These are phyloP conservation scores for Arizona elegans DNA, from an alignment of 2,113 vertebrate species.

Conservation along the genomic window DNA sequence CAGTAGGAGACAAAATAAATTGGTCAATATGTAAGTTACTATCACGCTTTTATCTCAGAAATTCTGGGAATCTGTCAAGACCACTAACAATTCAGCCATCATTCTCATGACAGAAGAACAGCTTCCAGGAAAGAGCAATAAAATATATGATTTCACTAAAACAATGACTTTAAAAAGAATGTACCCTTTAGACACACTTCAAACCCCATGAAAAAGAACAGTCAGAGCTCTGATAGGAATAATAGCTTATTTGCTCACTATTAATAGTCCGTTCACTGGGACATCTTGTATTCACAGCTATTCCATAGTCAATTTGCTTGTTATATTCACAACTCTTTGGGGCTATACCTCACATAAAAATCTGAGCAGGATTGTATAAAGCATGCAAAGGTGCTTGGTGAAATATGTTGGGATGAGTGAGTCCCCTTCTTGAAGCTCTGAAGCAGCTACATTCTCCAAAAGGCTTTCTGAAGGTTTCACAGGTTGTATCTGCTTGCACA, in stretches of 20 bases:
- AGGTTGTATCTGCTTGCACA: not conserved
- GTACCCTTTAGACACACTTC: not conserved
- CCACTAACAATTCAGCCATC: not conserved
- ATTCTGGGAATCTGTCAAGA: not conserved
- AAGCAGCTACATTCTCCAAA: not conserved
- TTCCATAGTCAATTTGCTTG: not conserved
- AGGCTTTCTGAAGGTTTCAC: not conserved
- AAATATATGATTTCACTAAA: not conserved
- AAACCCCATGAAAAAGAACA: not conserved
- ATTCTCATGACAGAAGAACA: not conserved
- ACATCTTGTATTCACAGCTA: not conserved
- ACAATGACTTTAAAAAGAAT: not conserved
- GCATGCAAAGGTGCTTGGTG: not conserved
- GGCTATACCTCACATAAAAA: not conserved
- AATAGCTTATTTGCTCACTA: not conserved
- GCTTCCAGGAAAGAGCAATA: not conserved
- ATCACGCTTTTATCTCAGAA: not conserved
- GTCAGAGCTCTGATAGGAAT: not conserved
- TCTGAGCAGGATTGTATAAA: not conserved
- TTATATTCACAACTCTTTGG: not conserved
- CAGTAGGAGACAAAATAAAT: not conserved
- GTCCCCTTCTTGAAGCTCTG: not conserved
- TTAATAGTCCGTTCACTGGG: not conserved
- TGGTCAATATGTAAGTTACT: not conserved
- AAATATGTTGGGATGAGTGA: not conserved